phyloP scores from a whole-genome alignment of 2,113 vertebrate species.

The Hippocampus mohnikei region DNA sequence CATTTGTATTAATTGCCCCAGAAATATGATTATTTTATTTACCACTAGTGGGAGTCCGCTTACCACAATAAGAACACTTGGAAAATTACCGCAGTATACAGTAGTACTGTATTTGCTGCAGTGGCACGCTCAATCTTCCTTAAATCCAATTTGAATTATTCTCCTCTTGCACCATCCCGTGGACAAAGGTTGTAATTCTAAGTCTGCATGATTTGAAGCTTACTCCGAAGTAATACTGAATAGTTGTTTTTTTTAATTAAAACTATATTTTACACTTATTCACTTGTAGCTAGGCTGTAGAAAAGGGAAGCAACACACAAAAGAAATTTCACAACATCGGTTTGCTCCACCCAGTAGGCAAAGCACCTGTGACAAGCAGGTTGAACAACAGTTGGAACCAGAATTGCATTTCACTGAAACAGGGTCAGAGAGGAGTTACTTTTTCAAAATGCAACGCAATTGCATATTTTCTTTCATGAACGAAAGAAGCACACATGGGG shows the following conservation, averaged over 20 bases:
- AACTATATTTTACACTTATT: neutral
- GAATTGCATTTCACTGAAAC: neutral
- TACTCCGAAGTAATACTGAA: neutral
- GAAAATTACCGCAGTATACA: neutral
- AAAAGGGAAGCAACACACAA: neutral
- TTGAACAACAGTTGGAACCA: constrained; percentile 37
- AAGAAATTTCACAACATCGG: neutral
- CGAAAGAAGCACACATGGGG: neutral
- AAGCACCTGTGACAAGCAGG: constrained; percentile 40
- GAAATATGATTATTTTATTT: neutral
- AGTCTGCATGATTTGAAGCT: neutral
- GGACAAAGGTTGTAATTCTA: neutral
- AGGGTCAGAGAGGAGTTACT: neutral
- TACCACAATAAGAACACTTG: neutral
- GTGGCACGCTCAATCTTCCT: neutral
- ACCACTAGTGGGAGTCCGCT: neutral
- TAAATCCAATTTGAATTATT: neutral
- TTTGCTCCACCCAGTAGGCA: constrained; percentile 31
- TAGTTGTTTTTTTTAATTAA: neutral
- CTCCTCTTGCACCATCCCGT: neutral
- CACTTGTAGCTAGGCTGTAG: neutral
- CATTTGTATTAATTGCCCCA: neutral
- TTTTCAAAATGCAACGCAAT: neutral
- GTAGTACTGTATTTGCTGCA: neutral
- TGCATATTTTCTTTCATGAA: neutral